Conservation (phyloP, 2,797 vertebrate species). For the Premnoplex brunnescens region DNA sequence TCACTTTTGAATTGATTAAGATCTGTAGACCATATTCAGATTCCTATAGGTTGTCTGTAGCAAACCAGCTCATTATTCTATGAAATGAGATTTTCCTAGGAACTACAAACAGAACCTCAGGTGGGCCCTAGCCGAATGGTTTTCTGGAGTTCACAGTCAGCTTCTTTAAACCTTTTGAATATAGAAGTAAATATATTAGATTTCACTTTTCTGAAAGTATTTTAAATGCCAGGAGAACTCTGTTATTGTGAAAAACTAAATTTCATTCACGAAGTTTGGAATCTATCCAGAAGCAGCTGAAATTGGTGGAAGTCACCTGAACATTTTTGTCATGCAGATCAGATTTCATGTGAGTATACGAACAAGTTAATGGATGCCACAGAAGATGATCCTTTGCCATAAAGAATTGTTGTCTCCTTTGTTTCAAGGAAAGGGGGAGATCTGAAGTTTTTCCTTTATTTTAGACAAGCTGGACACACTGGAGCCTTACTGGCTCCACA, state of each 20-base stretch:
- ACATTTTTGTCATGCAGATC: not conserved
- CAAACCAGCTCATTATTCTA: not conserved
- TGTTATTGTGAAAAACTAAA: not conserved
- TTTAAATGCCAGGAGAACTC: not conserved
- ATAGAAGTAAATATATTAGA: not conserved
- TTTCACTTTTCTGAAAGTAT: not conserved
- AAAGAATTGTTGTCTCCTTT: not conserved
- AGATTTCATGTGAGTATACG: not conserved
- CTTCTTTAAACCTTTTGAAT: not conserved
- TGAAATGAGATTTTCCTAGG: not conserved
- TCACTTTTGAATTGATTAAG: not conserved
- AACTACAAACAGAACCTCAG: not conserved
- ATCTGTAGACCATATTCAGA: not conserved
- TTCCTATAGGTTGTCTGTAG: not conserved
- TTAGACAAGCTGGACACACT: not conserved
- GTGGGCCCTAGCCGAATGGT: not conserved
- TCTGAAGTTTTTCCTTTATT: not conserved
- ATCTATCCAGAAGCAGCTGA: not conserved
- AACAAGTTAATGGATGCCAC: not conserved
- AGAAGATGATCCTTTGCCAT: not conserved
- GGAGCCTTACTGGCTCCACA: not conserved
- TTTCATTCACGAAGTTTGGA: not conserved
- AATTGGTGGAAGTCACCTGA: not conserved
- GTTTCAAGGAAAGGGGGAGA: not conserved
- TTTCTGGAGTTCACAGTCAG: not conserved